Evolutionary conservation across 2,888 invertebrate genomes (phyloP), one percentile per base, ranked within the genome.

Genomic region (Stegophylla sp.): DNA sequence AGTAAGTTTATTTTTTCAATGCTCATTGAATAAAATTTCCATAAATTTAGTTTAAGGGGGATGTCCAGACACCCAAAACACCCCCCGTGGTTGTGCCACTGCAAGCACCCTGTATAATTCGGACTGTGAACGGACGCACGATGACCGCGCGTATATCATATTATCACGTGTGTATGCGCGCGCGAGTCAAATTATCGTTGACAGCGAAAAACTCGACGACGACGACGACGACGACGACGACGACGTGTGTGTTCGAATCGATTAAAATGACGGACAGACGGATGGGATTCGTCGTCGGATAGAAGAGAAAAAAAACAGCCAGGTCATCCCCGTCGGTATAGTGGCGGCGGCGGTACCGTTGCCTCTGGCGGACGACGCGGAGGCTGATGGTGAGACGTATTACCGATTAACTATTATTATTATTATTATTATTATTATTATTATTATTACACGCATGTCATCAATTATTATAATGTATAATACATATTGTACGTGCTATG

Each of bases 391-490:
- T 4, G n/a, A 56, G 13, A 15, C 17, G 20, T 23, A 53, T 20
- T 20, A 53, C 34, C 34, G 34, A 34, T 15, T 61, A 17, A 17
- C 20, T 3, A 28, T 13, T 59, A 59, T 26, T 59, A 59, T 26
- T 59, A 23, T 28, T 61, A 61, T 61, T 17, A 61, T 61, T 61
- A 17, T 13, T 59, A 59, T 26, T 59, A 59, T 26, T 59, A 23
- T 28, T 61, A 61, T 61, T 17, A 61, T 61, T 61, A 17, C 61
- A 61, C 61, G 61, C 28, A 28, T 17, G 61, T 61, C 61, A 61
- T 61, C 28, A n/a, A 61, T 61, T 61, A 56, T 51, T 51, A 51
- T 45, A 9, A 45, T 26, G 17, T 26, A 26, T 26, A 34, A 34
- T 7, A 26, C 2, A 56, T 12, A 53, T 53, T n/a, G 9, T n/a